phyloP scores from a whole-genome alignment of 53 echinoderm and acorn worm species.

The Mesocentrotus franciscanus region DNA sequence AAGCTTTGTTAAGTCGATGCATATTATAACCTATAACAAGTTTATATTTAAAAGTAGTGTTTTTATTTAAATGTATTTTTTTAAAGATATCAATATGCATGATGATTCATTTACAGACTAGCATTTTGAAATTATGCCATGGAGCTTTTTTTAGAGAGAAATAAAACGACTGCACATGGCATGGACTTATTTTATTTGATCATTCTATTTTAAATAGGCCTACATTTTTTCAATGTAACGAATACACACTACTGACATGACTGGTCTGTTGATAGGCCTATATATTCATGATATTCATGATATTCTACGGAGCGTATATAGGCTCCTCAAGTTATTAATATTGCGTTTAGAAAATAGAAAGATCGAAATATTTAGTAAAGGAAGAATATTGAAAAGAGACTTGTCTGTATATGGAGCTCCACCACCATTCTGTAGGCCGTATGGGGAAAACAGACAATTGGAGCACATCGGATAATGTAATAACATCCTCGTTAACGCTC shows the following conservation, averaged over 20 bases:
- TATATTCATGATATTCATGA: too few species aligned
- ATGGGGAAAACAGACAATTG: background rate
- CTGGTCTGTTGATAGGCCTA: background rate
- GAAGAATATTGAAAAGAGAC: background rate
- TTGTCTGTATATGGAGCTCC: background rate
- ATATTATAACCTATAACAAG: background rate
- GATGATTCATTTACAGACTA: background rate
- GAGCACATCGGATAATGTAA: constrained; percentile 43
- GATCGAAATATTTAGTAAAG: background rate
- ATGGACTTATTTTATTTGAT: too few species aligned
- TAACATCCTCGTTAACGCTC: constrained; percentile 32
- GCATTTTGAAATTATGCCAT: background rate
- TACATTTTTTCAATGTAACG: too few species aligned
- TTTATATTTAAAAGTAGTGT: background rate
- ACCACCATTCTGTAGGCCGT: background rate
- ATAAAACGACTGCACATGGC: too few species aligned
- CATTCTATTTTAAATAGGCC: background rate
- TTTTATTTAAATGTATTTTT: background rate
- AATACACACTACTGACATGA: too few species aligned
- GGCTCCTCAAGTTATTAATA: too few species aligned
- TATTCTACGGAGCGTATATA: too few species aligned
- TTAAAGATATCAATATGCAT: background rate
- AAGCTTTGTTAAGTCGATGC: background rate
- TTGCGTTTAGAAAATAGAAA: too few species aligned
- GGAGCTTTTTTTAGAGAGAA: too few species aligned